These are phyloP conservation scores for Lepidothrix coronata DNA, from an alignment of 2,113 vertebrate genomes.

Conservation along the genomic window DNA sequence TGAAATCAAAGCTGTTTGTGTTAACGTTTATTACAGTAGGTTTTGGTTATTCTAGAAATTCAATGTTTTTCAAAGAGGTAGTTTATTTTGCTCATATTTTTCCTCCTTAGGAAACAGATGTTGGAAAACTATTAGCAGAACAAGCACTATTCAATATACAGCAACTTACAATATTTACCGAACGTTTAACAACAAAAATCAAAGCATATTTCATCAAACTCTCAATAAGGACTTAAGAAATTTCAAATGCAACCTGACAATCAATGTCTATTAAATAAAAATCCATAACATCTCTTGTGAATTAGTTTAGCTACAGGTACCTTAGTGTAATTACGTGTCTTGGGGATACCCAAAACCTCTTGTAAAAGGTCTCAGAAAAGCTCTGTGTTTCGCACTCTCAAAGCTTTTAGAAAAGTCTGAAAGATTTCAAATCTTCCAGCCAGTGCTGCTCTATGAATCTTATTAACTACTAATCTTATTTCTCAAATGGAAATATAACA, in stretches of 20 bases:
- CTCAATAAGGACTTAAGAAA: neutral
- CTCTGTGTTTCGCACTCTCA: neutral
- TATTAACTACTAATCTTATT: neutral
- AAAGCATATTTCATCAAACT: neutral
- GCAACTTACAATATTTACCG: neutral
- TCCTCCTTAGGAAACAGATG: constrained; percentile 9
- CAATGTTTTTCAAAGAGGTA: neutral
- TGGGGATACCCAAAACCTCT: neutral
- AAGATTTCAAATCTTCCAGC: neutral
- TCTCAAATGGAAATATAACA: neutral
- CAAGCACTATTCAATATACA: neutral
- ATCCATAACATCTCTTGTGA: fast-evolving
- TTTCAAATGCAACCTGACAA: neutral
- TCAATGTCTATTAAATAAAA: neutral
- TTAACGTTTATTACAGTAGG: neutral
- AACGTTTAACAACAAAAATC: neutral
- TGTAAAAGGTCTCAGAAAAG: neutral
- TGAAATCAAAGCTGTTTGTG: neutral
- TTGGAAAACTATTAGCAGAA: neutral
- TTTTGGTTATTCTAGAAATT: constrained; percentile 7
- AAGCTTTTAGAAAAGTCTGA: neutral
- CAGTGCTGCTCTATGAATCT: neutral
- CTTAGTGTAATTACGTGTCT: neutral
- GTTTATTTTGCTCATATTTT: neutral
- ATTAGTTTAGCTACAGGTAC: neutral